Evolutionary conservation across 2,113 vertebrate species (phyloP).

Genomic region (Carassius auratus): DNA sequence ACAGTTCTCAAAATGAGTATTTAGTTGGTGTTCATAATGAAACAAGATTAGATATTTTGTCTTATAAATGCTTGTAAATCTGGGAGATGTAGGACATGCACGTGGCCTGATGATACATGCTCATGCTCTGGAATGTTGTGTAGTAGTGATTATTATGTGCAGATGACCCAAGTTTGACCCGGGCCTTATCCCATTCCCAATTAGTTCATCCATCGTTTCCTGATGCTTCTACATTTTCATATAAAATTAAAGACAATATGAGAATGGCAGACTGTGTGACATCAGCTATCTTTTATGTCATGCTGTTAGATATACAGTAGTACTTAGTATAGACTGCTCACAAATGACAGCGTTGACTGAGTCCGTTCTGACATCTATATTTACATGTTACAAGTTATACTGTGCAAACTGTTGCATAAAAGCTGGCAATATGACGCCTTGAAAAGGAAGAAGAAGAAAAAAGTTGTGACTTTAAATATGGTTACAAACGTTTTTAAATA

Average conservation of each 20-base stretch:
- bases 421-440: neutral
- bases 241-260: neutral
- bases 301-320: neutral
- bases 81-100: too few species aligned
- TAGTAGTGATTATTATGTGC: neutral
- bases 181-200: neutral
- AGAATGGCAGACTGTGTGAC: neutral
- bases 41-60: neutral
- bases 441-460: too few species aligned
- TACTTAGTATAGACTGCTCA: neutral
- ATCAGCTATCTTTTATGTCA: neutral
- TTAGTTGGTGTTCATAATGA: neutral
- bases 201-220: neutral
- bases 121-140: neutral
- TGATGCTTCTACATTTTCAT: neutral
- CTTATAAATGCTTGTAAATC: neutral
- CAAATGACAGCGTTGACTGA: neutral
- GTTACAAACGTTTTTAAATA: too few species aligned
- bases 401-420: neutral
- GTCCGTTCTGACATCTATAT: neutral
- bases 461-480: neutral
- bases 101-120: too few species aligned
- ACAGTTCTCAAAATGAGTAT: neutral
- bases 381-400: neutral
- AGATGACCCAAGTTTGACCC: neutral